A percentile compares a stretch with the other conserved stretches of the same genome.
Conservation (phyloP, 2,113 vertebrate genomes). For the Vulpes ferrilata region DNA sequence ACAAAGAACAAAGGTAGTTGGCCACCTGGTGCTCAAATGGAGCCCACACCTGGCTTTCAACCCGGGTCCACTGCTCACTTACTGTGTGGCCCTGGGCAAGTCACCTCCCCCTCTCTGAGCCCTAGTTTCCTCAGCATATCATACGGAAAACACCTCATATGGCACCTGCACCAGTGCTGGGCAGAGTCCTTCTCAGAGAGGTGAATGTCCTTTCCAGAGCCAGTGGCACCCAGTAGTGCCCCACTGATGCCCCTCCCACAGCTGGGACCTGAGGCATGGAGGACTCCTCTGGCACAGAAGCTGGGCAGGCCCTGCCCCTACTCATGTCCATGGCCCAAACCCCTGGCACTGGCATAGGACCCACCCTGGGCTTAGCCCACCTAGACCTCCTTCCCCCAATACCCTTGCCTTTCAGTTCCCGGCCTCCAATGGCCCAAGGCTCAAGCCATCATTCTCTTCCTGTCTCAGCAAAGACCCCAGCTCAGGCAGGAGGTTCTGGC, state of each 20-base stretch:
- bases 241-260: not conserved
- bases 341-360: not conserved
- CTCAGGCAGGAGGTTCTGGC: not conserved
- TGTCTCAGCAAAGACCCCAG: not conserved
- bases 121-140: not conserved
- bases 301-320: not conserved
- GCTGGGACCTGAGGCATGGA: not conserved
- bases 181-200: not conserved
- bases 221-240: not conserved
- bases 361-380: not conserved
- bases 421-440: not conserved
- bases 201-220: not conserved
- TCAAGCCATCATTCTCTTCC: not conserved
- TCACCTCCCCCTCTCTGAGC: not conserved
- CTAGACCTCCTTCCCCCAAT: not conserved
- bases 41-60: not conserved
- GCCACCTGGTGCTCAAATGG: not conserved
- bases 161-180: not conserved
- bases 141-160: not conserved
- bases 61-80: not conserved
- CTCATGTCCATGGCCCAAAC: not conserved
- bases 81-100: not conserved
- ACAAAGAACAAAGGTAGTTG: not conserved
- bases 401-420: not conserved
- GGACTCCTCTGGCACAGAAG: not conserved